phyloP scores from a whole-genome alignment of 2,113 vertebrate genomes.

The Heterotis niloticus region DNA sequence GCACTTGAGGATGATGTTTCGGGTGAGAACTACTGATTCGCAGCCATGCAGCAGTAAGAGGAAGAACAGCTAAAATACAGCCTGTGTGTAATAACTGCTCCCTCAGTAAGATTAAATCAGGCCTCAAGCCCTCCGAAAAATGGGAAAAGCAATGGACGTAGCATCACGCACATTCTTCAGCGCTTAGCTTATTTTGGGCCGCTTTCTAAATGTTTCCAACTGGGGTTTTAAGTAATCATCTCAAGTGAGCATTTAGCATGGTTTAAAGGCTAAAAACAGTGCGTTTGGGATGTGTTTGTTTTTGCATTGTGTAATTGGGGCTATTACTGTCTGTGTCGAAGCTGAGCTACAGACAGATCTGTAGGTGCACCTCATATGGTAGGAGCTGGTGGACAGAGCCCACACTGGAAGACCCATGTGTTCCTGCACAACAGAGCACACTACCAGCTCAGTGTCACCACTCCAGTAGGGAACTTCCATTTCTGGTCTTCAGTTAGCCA shows the following conservation, averaged over 20 bases:
- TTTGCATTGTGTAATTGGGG: conserved; percentile 15
- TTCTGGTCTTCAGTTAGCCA: too few relatives aligned
- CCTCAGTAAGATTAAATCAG: not conserved
- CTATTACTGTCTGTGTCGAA: conserved; percentile 17
- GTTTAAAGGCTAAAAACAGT: conserved; percentile 24
- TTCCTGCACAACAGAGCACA: not conserved
- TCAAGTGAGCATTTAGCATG: conserved; percentile 31
- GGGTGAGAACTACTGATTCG: too few relatives aligned
- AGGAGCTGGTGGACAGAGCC: not conserved
- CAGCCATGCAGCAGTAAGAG: too few relatives aligned
- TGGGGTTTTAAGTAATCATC: conserved; percentile 24
- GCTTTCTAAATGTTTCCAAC: conserved; percentile 30
- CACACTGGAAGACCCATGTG: not conserved
- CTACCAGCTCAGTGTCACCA: too few relatives aligned
- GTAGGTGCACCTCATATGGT: not conserved
- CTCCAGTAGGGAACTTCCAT: too few relatives aligned
- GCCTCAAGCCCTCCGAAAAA: too few relatives aligned
- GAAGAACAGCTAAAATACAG: too few relatives aligned
- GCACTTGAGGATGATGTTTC: too few relatives aligned
- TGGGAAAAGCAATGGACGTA: not conserved
- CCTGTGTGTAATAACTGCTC: too few relatives aligned
- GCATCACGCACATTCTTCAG: not conserved
- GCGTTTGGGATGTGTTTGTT: conserved; percentile 2
- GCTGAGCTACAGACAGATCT: not conserved
- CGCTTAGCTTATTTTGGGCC: conserved; percentile 23